phyloP scores from a whole-genome alignment of 2,113 vertebrate species.

The Calidris pygmaea region DNA sequence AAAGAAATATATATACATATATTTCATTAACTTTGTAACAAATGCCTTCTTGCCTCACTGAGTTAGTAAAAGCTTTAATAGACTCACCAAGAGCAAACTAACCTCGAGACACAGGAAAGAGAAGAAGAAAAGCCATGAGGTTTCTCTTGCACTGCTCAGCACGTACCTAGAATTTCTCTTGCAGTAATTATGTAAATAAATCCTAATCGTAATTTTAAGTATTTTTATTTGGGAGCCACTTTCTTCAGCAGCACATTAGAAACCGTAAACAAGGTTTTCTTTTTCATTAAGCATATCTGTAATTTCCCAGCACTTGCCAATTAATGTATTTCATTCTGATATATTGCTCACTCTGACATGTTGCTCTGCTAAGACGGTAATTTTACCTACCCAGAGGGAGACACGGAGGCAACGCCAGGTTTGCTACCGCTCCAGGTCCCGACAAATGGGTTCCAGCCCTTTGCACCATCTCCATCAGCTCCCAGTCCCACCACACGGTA shows the following conservation, averaged over 20 bases:
- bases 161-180: neutral
- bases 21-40: neutral
- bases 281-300: constrained; percentile 29
- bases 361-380: neutral
- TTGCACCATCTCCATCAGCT: neutral
- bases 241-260: constrained; percentile 32
- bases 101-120: neutral
- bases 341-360: neutral
- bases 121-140: neutral
- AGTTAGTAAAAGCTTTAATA: neutral
- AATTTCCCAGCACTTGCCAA: constrained; percentile 39
- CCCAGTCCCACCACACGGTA: neutral
- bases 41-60: neutral
- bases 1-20: neutral
- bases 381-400: neutral
- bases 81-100: neutral
- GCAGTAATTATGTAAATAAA: constrained; percentile 63
- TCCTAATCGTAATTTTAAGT: constrained; percentile 44
- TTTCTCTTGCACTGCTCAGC: neutral
- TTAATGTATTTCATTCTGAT: neutral
- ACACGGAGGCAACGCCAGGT: neutral
- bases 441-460: neutral
- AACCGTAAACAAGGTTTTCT: constrained; percentile 31
- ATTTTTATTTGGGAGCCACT: constrained; percentile 61
- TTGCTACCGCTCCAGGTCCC: neutral